A percentile compares a stretch with the other conserved stretches of the same genome.
Evolutionary conservation across 2,113 vertebrate genomes (phyloP).

Genomic region (Pelecanoides urinatrix): DNA sequence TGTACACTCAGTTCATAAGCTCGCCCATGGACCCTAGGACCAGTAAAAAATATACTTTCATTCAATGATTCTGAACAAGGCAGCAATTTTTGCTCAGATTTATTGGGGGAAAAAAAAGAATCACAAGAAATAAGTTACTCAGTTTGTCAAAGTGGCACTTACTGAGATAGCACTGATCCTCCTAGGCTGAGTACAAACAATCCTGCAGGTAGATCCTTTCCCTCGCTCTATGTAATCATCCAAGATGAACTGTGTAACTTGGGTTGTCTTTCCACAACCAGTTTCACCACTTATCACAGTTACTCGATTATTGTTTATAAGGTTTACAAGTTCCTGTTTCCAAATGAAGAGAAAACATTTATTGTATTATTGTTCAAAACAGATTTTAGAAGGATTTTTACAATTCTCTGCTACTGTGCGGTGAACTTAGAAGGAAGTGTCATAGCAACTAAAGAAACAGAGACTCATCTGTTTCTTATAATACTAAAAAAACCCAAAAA

Average conservation of each 20-base stretch:
- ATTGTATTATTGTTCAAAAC: accelerated
- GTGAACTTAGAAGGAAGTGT: neutral
- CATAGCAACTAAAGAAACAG: neutral
- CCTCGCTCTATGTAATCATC: conserved; percentile 87
- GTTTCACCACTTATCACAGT: conserved; percentile 96
- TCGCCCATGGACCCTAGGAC: neutral
- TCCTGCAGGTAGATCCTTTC: conserved; percentile 86
- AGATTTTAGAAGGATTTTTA: accelerated
- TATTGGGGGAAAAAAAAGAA: accelerated
- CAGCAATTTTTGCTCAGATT: neutral
- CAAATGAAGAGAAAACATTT: neutral
- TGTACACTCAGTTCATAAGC: neutral
- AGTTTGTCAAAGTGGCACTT: conserved; percentile 25
- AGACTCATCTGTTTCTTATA: accelerated
- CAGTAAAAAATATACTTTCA: neutral
- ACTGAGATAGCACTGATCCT: conserved; percentile 98
- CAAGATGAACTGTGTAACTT: conserved; percentile 95
- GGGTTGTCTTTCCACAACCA: conserved; percentile 96
- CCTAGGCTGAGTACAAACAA: conserved; percentile 93
- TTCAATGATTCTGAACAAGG: neutral
- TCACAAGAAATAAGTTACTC: neutral
- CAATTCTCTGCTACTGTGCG: accelerated
- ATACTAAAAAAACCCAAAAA: too few species aligned
- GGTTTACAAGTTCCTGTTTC: conserved; percentile 83
- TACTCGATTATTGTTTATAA: conserved; percentile 84